Percentiles rank a stretch among this genome's conserved stretches.
phyloP scores from a whole-genome alignment of 1,140 invertebrate genomes.

The Heliconius nattereri region DNA sequence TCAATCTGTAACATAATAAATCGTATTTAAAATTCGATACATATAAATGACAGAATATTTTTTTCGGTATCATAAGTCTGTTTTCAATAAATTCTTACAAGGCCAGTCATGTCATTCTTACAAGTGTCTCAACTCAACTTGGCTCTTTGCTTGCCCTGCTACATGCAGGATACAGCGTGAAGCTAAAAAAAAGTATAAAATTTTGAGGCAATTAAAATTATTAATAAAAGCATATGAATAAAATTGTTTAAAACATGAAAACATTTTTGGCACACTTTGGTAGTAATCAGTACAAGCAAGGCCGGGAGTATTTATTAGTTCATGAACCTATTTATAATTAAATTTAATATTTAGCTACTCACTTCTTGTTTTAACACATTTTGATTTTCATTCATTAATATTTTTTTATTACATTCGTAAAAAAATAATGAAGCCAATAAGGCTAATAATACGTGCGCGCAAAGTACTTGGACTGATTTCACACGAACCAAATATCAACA shows the following conservation, averaged over 20 bases:
- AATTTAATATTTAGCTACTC: neutral
- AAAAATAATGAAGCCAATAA: slow-evolving; percentile 40
- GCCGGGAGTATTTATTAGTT: neutral
- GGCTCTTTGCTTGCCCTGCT: too few relatives aligned
- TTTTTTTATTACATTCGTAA: slow-evolving; percentile 22
- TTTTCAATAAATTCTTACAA: too few relatives aligned
- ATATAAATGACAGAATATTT: too few relatives aligned
- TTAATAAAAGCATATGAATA: neutral
- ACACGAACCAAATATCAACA: slow-evolving; percentile 51
- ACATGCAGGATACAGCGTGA: too few relatives aligned
- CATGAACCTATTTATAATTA: neutral
- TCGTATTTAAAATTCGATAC: neutral
- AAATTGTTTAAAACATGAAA: neutral
- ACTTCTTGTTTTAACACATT: slow-evolving; percentile 5
- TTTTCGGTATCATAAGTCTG: too few relatives aligned
- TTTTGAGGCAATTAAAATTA: neutral
- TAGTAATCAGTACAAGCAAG: too few relatives aligned
- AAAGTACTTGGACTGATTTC: slow-evolving; percentile 50
- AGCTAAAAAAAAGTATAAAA: neutral
- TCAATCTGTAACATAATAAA: neutral
- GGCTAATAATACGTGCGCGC: slow-evolving; percentile 45
- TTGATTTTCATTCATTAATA: slow-evolving; percentile 19
- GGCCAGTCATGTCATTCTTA: too few relatives aligned
- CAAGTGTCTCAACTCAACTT: too few relatives aligned
- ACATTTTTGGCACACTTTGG: too few relatives aligned